Evolutionary conservation across 1,140 invertebrate species (phyloP), one percentile per base, ranked within the genome.

Genomic region (Bicyclus anynana): DNA sequence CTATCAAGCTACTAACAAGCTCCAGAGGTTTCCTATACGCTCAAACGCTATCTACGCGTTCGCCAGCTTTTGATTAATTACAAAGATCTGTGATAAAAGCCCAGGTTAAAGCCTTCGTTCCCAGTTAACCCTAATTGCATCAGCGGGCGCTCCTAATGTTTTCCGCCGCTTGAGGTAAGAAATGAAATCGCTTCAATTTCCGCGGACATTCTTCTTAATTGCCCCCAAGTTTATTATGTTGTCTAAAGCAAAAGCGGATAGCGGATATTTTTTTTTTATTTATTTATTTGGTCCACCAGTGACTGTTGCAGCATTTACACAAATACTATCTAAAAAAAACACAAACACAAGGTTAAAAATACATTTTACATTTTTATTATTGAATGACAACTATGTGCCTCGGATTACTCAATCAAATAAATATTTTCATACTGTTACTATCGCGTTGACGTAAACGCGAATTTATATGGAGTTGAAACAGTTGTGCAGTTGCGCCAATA

Each of bases 161-260:
- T 54, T 49, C 46, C 46, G 47, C 46, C 26, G 49, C 53, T 59
- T 53, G 37, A 65, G 57, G 57, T 62, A 62, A 62, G 58, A 52
- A 65, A 65, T 59, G 58, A 60, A 65, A 65, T 60, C 54, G 59
- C 53, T 60, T 56, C 62, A 60, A 65, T 65, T 65, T 65, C 50
- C 62, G 49, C 54, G 62, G 58, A 60, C 50, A 65, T 61, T 65
- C 57, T 29, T 61, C 50, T 65, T 65, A 65, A 65, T 65, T 61
- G 59, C 53, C 61, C 21, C 35, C 58, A 60, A 54, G 44, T 60
- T 60, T 54, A 50, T 59, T 59, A 42, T 21, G 49, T 21, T 47
- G 27, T 20, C 20, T 2, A 27, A 37, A 35, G 33, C 27, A 47
- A 17, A 47, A 44, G 40, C 49, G 20, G 1, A 35, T 2, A 57